A percentile compares a stretch with the other conserved stretches of the same genome.
phyloP scores from a whole-genome alignment of 2,888 invertebrate genomes.

The Zonitis immaculata region DNA sequence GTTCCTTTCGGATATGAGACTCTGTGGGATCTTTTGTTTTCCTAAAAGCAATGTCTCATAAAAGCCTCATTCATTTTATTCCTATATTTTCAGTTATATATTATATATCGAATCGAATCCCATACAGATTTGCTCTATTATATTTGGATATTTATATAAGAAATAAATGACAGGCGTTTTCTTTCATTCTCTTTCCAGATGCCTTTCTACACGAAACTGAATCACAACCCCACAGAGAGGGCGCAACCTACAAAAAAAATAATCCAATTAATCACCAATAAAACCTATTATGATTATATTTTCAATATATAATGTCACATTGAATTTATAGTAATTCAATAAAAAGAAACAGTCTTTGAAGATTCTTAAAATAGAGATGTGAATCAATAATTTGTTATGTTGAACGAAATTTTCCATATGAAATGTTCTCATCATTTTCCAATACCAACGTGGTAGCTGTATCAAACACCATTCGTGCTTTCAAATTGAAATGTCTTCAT shows the following conservation, averaged over 20 bases:
- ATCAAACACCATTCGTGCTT: slow-evolving; percentile 6
- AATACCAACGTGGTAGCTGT: too few relatives aligned
- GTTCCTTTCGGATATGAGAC: slow-evolving; percentile 32
- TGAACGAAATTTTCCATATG: too few relatives aligned
- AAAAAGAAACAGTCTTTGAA: too few relatives aligned
- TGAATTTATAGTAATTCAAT: too few relatives aligned
- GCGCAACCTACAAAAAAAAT: slow-evolving; percentile 10
- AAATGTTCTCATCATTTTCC: too few relatives aligned
- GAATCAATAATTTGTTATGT: too few relatives aligned
- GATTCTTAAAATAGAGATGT: too few relatives aligned
- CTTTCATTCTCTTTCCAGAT: too few relatives aligned
- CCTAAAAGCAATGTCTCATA: slow-evolving; percentile 13
- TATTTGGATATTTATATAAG: neutral
- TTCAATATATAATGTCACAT: too few relatives aligned
- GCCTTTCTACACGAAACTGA: too few relatives aligned
- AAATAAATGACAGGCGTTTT: neutral
- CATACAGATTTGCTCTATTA: neutral
- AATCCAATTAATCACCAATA: too few relatives aligned
- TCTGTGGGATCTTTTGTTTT: slow-evolving; percentile 28
- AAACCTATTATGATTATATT: too few relatives aligned
- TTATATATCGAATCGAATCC: neutral
- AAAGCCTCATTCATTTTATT: neutral
- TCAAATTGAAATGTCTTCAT: slow-evolving; percentile 25
- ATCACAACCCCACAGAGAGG: neutral
- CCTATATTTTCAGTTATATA: neutral